These are phyloP conservation scores for Hermatobates lingyangjiaoensis DNA, from an alignment of 1,140 invertebrate species.

Conservation along the genomic window DNA sequence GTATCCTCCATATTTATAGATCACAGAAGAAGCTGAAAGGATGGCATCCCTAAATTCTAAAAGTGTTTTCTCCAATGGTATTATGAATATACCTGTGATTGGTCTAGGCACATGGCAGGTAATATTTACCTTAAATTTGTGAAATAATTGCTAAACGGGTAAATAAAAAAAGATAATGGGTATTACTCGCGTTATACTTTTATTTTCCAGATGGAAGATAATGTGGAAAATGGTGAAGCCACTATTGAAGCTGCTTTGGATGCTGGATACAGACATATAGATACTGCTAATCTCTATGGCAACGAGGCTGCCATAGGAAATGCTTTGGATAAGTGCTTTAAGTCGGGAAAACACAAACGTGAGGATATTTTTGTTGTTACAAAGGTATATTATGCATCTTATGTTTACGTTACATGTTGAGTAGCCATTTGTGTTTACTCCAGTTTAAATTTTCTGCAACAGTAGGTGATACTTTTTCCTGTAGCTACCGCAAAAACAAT, in stretches of 20 bases:
- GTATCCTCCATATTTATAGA: too few relatives aligned
- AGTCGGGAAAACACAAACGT: slow-evolving; percentile 41
- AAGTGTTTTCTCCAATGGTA: slow-evolving; percentile 1
- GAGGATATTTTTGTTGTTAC: slow-evolving; percentile 66
- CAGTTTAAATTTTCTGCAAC: too few relatives aligned
- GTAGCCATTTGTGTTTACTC: too few relatives aligned
- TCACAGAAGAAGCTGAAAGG: too few relatives aligned
- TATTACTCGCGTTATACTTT: too few relatives aligned
- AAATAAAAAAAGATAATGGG: too few relatives aligned
- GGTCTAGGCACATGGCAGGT: slow-evolving; percentile 10
- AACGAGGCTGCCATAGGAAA: slow-evolving; percentile 64
- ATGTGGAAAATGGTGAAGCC: slow-evolving; percentile 17
- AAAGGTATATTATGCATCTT: too few relatives aligned
- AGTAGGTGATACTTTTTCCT: too few relatives aligned
- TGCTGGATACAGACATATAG: slow-evolving; percentile 54
- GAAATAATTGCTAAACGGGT: too few relatives aligned
- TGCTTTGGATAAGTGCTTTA: slow-evolving; percentile 51
- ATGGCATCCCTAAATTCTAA: neutral
- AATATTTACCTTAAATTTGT: too few relatives aligned
- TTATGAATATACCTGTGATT: slow-evolving; percentile 8
- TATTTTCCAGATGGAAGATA: neutral
- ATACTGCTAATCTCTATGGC: slow-evolving; percentile 63
- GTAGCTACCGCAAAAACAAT: too few relatives aligned
- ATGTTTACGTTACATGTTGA: too few relatives aligned
- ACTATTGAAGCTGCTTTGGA: slow-evolving; percentile 37